A percentile compares a stretch with the other conserved stretches of the same genome.
phyloP scores from a whole-genome alignment of 2,888 invertebrate species.

The Ophioninae sp. region DNA sequence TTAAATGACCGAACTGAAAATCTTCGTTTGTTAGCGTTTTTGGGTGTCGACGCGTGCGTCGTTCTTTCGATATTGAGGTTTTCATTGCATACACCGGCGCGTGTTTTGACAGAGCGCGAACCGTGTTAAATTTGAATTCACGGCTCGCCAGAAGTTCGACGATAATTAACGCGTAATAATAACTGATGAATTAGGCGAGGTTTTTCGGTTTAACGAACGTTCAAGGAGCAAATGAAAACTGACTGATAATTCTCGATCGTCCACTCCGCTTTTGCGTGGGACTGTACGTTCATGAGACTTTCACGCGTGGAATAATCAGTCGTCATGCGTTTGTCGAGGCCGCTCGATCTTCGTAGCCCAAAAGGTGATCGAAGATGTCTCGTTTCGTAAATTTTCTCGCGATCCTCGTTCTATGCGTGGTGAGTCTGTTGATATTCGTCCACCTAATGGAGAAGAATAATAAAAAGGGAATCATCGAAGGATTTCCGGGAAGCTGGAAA shows the following conservation, averaged over 20 bases:
- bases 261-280: background rate
- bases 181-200: background rate
- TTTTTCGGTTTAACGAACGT: background rate
- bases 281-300: background rate
- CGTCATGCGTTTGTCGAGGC: background rate
- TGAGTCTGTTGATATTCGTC: conserved; percentile 51
- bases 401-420: conserved; percentile 48
- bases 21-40: background rate
- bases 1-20: background rate
- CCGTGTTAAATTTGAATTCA: background rate
- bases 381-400: conserved; percentile 31
- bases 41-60: background rate
- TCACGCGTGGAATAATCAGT: background rate
- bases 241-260: background rate
- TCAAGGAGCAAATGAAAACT: background rate
- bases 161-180: background rate
- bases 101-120: background rate
- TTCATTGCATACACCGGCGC: background rate
- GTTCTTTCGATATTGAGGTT: background rate
- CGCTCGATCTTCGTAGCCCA: background rate
- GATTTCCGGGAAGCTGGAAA: background rate
- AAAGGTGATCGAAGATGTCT: conserved; percentile 22
- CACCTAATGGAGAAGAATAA: conserved; percentile 49
- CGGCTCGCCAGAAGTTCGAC: background rate
- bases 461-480: background rate